Percentiles rank a stretch among this genome's conserved stretches.
phyloP scores from a whole-genome alignment of 37 sponge, comb jelly and placozoan species.

The Aplysina aerophoba region DNA sequence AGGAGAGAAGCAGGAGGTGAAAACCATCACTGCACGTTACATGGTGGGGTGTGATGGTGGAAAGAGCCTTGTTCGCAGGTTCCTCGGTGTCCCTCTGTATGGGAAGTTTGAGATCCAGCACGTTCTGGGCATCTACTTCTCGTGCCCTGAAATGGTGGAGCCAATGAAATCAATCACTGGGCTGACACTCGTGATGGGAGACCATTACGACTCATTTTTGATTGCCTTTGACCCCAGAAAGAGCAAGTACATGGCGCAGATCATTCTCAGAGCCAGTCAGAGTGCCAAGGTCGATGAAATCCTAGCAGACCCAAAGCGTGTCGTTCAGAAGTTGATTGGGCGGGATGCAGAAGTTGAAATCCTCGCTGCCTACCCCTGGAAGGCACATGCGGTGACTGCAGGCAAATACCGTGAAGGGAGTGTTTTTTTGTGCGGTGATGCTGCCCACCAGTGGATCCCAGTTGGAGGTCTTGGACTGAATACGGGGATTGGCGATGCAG shows the following conservation, averaged over 20 bases:
- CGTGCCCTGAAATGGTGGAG: constrained; percentile 48
- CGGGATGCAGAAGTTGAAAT: constrained; percentile 41
- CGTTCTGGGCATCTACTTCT: constrained; percentile 59
- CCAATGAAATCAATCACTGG: constrained; percentile 27
- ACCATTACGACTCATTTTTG: not conserved
- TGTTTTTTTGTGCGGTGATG: constrained; percentile 76
- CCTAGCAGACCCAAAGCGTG: constrained; percentile 32
- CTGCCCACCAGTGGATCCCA: constrained; percentile 83
- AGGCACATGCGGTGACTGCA: constrained; percentile 59
- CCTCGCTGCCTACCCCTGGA: constrained; percentile 49
- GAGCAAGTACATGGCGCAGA: constrained; percentile 41
- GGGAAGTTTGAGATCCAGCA: constrained; percentile 65
- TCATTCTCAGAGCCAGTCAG: constrained; percentile 22
- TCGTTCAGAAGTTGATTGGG: constrained; percentile 34
- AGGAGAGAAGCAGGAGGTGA: constrained; percentile 18
- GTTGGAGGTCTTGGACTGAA: constrained; percentile 85
- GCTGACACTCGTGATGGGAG: constrained; percentile 10
- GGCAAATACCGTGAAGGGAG: constrained; percentile 70
- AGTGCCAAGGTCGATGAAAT: constrained; percentile 17
- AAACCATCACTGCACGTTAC: constrained; percentile 48
- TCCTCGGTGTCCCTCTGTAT: constrained; percentile 56
- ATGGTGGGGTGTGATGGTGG: constrained; percentile 77
- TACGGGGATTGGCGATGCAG: constrained; percentile 72
- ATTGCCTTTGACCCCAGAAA: constrained; percentile 36
- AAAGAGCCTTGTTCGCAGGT: constrained; percentile 55